Conservation (phyloP, 2,113 vertebrate genomes). For the Cololabis saira region DNA sequence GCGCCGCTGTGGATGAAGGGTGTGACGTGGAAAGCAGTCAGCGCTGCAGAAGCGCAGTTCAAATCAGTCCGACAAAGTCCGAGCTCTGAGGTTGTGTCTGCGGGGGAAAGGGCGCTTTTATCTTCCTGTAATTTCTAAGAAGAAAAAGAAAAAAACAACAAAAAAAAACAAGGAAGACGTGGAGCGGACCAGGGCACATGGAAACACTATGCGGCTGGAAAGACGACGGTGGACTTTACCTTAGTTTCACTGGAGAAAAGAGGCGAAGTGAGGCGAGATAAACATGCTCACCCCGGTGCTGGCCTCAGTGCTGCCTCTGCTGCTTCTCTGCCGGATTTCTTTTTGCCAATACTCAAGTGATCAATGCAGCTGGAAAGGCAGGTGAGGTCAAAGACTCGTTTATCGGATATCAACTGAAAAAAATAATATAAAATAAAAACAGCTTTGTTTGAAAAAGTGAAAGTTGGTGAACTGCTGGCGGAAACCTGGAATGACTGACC, state of each 20-base stretch:
- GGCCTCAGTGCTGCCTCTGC: constrained; percentile 76
- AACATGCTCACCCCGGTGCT: constrained; percentile 81
- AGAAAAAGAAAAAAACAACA: background rate
- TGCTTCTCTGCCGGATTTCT: constrained; percentile 82
- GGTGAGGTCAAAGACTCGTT: constrained; percentile 78
- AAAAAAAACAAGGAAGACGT: background rate
- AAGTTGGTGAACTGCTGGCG: background rate
- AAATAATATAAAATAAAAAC: background rate
- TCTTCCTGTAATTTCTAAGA: background rate
- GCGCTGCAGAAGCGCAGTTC: constrained; percentile 21
- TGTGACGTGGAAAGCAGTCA: constrained; percentile 58
- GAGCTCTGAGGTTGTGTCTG: background rate
- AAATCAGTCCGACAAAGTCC: constrained; percentile 5
- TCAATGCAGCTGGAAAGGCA: constrained; percentile 97
- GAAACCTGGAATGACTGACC: constrained; percentile 11
- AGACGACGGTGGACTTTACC: constrained; percentile 50
- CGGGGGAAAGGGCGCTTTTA: background rate
- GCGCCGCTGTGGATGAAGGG: constrained; percentile 16
- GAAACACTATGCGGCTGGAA: constrained; percentile 71
- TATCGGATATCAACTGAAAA: background rate
- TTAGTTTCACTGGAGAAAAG: constrained; percentile 54
- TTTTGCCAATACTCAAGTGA: constrained; percentile 92
- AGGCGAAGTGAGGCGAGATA: constrained; percentile 66
- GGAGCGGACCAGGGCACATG: constrained; percentile 51
- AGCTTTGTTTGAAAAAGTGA: background rate